A percentile compares a stretch with the other conserved stretches of the same genome.
These are phyloP conservation scores for Etia nguti DNA, from an alignment of 2,113 vertebrate species.

Conservation along the genomic window DNA sequence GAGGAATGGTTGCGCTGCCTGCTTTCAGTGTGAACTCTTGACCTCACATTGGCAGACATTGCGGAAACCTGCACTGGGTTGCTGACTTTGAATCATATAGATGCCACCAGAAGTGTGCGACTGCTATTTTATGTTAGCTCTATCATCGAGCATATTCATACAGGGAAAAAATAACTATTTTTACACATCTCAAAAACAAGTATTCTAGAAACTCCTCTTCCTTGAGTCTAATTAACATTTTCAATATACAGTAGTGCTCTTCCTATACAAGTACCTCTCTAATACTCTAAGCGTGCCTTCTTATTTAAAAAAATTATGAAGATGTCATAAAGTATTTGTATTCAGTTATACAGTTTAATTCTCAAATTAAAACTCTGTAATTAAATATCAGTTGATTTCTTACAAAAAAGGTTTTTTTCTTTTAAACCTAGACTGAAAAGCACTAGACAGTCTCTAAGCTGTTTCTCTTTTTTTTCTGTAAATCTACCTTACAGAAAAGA, in stretches of 20 bases:
- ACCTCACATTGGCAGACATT: neutral
- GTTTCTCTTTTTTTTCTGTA: neutral
- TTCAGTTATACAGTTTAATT: neutral
- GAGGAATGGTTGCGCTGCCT: neutral
- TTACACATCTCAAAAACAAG: neutral
- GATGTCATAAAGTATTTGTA: neutral
- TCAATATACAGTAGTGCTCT: neutral
- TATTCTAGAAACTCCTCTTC: neutral
- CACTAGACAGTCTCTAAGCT: neutral
- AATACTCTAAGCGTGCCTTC: neutral
- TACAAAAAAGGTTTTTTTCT: neutral
- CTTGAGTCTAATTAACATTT: neutral
- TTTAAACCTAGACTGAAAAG: neutral
- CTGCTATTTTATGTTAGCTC: neutral
- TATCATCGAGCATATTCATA: neutral
- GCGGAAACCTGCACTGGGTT: neutral
- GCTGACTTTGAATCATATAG: neutral
- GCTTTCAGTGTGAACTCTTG: neutral
- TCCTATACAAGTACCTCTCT: neutral
- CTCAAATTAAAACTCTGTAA: neutral
- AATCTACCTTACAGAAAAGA: neutral
- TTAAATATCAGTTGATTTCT: neutral
- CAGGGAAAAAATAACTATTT: neutral
- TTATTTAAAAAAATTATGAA: neutral
- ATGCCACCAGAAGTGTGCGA: neutral